Evolutionary conservation across 2,113 vertebrate species (phyloP), one percentile per base, ranked within the genome.

Genomic region (Mesoclemmys tuberculata): DNA sequence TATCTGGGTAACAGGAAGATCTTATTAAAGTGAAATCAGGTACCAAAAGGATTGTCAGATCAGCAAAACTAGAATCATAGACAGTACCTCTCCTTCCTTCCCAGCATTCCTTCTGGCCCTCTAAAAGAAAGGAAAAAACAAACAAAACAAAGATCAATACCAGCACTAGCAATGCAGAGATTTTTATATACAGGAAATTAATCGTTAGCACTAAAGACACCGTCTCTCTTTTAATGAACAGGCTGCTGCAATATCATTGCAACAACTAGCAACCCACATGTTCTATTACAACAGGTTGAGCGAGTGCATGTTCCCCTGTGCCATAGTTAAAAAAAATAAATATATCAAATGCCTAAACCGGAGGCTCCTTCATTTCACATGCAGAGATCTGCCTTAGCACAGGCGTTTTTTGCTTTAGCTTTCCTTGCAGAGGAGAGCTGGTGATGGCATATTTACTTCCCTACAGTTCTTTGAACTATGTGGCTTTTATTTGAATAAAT

Each of bases 201-300:
- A 96, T 84, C 27, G 27, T 80, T 87, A 93, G 96, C 96, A 95
- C 82, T 92, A 93, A 97, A 95, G 94, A 71, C 78, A 49, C 90
- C 94, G 95, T 87, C 74, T 55, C 93, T 96, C 95, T 96, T 90
- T 92, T 97, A 97, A 98, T 48, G 94, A 97, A 97, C 94, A 98
- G 97, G 97, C 97, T 98, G 98, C 98, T 98, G 98, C 98, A 98
- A 98, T 98, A 98, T 95, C 98, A 94, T 96, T 58, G 98, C 98
- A 98, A 98, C 97, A 98, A 88, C 95, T 71, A 97, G 98, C 98
- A 98, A 98, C 96, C 88, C 82, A 91, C 97, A 95, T 95, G 95
- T 96, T 97, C 29, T 96, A 98, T 98, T 98, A 98, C 98, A 98
- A 93, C 97, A 98, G 98, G 97, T 97, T 98, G 98, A 98, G 98